Evolutionary conservation across 2,797 vertebrate genomes (phyloP).

Genomic region (Acanthornis magna): DNA sequence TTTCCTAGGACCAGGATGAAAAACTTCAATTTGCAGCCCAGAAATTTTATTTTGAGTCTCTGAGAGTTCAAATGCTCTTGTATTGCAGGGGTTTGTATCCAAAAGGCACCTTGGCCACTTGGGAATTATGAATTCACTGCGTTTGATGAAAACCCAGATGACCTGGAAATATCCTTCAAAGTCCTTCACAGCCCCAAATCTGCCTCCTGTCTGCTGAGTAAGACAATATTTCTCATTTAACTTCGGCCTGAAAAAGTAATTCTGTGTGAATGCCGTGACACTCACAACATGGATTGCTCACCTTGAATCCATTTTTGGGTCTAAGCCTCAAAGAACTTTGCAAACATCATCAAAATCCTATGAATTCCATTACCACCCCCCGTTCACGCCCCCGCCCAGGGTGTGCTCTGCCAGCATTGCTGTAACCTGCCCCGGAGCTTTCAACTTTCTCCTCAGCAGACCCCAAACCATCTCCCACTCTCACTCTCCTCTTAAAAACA

Average conservation of each 20-base stretch:
- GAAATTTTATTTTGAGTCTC: not conserved
- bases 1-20: not conserved
- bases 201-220: not conserved
- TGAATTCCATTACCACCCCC: not conserved
- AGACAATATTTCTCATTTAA: not conserved
- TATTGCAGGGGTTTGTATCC: not conserved
- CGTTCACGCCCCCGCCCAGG: not conserved
- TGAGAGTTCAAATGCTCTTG: not conserved
- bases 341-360: not conserved
- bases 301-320: not conserved
- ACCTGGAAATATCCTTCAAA: not conserved
- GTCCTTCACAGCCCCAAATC: not conserved
- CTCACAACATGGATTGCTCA: not conserved
- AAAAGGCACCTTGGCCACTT: not conserved
- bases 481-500: not conserved
- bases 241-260: not conserved
- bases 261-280: not conserved
- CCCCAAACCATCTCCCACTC: not conserved
- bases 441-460: not conserved
- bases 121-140: not conserved
- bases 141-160: not conserved
- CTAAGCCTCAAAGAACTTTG: not conserved
- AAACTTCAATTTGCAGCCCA: not conserved
- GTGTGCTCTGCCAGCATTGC: not conserved
- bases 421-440: accelerated